Percentiles rank a stretch among this genome's conserved stretches.
Evolutionary conservation across 1,140 invertebrate genomes (phyloP).

Genomic region (Philopotamus ludificatus): DNA sequence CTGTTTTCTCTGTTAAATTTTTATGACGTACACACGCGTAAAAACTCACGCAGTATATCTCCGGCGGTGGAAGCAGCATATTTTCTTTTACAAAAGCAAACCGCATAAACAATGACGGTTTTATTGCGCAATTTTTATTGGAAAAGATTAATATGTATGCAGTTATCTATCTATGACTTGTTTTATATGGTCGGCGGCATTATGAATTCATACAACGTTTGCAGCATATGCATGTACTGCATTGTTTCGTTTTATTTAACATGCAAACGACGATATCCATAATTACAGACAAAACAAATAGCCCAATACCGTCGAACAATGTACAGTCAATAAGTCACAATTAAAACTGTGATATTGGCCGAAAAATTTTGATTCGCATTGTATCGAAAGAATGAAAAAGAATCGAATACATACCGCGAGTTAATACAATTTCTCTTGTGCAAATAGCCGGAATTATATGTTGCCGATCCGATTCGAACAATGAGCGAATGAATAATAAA

Average conservation of each 20-base stretch:
- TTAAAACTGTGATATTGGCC: too few species aligned
- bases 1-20: conserved; percentile 26
- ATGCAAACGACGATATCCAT: conserved; percentile 16
- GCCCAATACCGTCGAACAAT: conserved; percentile 3
- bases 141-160: background rate
- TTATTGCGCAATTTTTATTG: background rate
- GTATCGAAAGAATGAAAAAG: too few species aligned
- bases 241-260: conserved; percentile 16
- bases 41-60: conserved; percentile 18
- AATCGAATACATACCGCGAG: too few species aligned
- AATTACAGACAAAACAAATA: conserved; percentile 17
- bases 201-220: background rate
- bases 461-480: too few species aligned
- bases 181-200: too few species aligned
- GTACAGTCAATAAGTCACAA: background rate
- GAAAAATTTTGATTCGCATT: too few species aligned
- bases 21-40: conserved; percentile 24
- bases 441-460: too few species aligned
- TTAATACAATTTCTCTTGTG: too few species aligned
- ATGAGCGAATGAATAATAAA: too few species aligned
- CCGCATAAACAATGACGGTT: background rate
- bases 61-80: background rate
- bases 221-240: conserved; percentile 1
- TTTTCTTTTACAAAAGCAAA: background rate
- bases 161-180: background rate